A percentile compares a stretch with the other conserved stretches of the same genome.
Evolutionary conservation across 2,797 vertebrate genomes (phyloP).

Genomic region (Anolis apletophallus): DNA sequence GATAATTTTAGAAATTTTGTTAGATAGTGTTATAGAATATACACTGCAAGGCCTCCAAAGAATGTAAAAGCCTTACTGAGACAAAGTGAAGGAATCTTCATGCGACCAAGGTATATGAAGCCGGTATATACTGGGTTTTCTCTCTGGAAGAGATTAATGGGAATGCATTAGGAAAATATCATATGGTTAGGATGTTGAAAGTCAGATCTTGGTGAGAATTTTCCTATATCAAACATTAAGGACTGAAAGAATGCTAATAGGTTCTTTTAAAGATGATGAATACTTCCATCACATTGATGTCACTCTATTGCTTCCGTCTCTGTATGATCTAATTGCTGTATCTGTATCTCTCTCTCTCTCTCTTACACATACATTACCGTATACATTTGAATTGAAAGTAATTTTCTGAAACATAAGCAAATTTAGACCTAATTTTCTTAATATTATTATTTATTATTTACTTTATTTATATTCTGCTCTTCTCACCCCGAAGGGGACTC

Average conservation of each 20-base stretch:
- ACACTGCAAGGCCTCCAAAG: neutral
- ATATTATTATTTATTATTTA: no score
- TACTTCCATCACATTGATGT: neutral
- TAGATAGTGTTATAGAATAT: no score
- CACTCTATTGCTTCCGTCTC: neutral
- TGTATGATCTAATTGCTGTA: neutral
- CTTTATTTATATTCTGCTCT: no score
- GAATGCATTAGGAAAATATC: no score
- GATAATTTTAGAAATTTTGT: no score
- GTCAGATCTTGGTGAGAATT: neutral
- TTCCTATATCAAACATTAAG: neutral
- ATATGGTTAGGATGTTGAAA: neutral
- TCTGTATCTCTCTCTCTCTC: no score
- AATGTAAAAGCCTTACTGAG: constrained; percentile 79
- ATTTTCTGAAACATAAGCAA: neutral
- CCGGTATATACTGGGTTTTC: constrained; percentile 88
- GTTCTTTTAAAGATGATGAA: neutral
- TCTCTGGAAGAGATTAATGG: constrained; percentile 76
- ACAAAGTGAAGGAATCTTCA: constrained; percentile 88
- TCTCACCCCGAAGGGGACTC: no score
- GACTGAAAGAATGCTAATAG: no score
- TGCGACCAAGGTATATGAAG: constrained; percentile 92
- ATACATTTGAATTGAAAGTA: neutral
- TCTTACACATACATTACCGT: neutral
- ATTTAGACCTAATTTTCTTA: neutral